A percentile compares a stretch with the other conserved stretches of the same genome.
These are phyloP conservation scores for Leptopilina myrica DNA, from an alignment of 2,888 invertebrate genomes.

Conservation along the genomic window DNA sequence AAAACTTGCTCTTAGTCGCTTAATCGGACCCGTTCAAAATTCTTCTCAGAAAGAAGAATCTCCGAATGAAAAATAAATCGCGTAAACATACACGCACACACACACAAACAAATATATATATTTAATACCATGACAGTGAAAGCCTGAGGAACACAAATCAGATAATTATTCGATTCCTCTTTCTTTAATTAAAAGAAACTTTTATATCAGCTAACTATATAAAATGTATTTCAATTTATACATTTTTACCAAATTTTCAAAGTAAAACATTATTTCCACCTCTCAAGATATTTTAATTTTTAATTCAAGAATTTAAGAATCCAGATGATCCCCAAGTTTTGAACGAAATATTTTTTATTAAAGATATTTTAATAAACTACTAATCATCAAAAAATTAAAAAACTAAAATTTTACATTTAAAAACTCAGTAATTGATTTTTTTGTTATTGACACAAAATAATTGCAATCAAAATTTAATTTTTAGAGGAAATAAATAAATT, in stretches of 20 bases:
- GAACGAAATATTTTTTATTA: neutral
- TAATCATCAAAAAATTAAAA: too few relatives aligned
- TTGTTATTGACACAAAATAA: too few relatives aligned
- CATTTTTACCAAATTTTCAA: too few relatives aligned
- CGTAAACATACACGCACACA: slow-evolving; percentile 5
- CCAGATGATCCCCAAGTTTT: neutral
- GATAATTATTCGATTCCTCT: slow-evolving; percentile 5
- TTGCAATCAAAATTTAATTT: too few relatives aligned
- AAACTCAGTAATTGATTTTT: too few relatives aligned
- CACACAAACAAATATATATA: too few relatives aligned
- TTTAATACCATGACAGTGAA: neutral
- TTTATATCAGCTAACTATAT: neutral
- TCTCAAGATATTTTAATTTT: too few relatives aligned
- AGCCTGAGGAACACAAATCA: neutral
- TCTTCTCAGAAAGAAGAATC: slow-evolving; percentile 32
- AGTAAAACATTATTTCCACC: too few relatives aligned
- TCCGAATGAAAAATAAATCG: slow-evolving; percentile 24
- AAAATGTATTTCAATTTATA: neutral
- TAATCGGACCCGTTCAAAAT: slow-evolving; percentile 42
- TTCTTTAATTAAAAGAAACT: slow-evolving; percentile 11
- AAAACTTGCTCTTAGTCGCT: slow-evolving; percentile 46
- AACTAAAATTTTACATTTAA: too few relatives aligned
- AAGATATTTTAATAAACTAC: too few relatives aligned
- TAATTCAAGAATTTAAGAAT: too few relatives aligned
- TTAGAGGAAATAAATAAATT: too few relatives aligned